Evolutionary conservation across 2,113 vertebrate genomes (phyloP).

Genomic region (Microcebus murinus): DNA sequence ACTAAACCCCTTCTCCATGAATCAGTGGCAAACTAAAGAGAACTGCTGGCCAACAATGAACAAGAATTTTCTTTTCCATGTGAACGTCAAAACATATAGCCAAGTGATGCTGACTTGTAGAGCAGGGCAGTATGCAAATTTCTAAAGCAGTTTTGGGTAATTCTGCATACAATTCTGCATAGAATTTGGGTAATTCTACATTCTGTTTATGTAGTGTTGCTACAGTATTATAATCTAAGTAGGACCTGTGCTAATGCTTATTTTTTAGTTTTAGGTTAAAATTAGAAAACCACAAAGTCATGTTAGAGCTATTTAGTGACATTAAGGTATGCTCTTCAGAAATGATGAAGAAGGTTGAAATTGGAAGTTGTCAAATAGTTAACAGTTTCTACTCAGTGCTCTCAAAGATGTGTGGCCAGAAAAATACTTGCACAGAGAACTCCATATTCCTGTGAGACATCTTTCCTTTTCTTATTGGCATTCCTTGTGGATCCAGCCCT

Average conservation of each 20-base stretch:
- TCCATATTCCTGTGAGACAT: neutral
- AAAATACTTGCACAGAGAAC: neutral
- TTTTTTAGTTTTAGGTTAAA: slow-evolving; percentile 30
- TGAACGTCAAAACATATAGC: neutral
- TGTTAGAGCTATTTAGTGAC: neutral
- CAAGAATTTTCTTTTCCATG: neutral
- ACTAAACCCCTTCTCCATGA: neutral
- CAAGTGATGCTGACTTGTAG: neutral
- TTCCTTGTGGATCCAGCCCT: neutral
- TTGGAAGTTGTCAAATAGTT: neutral
- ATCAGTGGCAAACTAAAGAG: slow-evolving; percentile 8
- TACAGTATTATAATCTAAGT: neutral
- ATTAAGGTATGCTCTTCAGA: neutral
- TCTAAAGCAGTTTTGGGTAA: neutral
- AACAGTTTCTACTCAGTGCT: neutral
- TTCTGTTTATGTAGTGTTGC: neutral
- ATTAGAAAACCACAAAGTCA: neutral
- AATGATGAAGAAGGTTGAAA: neutral
- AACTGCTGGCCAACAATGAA: neutral
- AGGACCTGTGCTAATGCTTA: neutral
- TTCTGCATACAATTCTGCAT: neutral
- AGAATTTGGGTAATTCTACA: neutral
- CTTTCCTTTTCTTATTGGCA: neutral
- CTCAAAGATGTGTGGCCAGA: neutral
- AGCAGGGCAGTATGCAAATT: neutral